phyloP scores from a whole-genome alignment of 2,888 invertebrate species.

The Anaspis maculata region DNA sequence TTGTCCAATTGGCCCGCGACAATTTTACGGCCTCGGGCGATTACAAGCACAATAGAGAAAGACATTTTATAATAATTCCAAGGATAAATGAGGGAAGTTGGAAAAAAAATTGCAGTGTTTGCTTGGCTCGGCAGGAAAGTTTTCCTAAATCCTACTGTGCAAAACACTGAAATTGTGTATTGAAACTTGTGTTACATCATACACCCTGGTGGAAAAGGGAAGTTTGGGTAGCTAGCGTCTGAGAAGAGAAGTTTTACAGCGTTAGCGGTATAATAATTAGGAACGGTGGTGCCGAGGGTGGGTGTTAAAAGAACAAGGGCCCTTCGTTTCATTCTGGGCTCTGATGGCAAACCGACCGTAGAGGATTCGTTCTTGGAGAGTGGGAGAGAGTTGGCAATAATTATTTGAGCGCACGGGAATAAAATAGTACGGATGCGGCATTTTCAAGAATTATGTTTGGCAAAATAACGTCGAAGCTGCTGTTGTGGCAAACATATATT shows the following conservation, averaged over 20 bases:
- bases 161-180: conserved; percentile 7
- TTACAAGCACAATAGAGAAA: too few relatives aligned
- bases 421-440: conserved; percentile 17
- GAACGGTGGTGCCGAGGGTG: background rate
- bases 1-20: conserved; percentile 8
- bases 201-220: too few relatives aligned
- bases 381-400: conserved; percentile 11
- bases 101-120: too few relatives aligned
- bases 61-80: too few relatives aligned
- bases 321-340: too few relatives aligned
- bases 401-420: conserved; percentile 5
- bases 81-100: too few relatives aligned
- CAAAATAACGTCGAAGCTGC: conserved; percentile 22
- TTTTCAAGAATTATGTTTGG: conserved; percentile 16
- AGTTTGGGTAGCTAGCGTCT: conserved; percentile 1
- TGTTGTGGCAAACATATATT: conserved; percentile 25
- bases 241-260: conserved; percentile 7
- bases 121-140: too few relatives aligned
- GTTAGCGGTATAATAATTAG: conserved; percentile 4
- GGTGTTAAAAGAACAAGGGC: background rate
- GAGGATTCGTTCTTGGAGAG: too few relatives aligned
- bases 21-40: conserved; percentile 5
- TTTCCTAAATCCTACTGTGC: conserved; percentile 3
- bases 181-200: conserved; percentile 9
- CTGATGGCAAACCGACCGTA: too few relatives aligned